phyloP scores from a whole-genome alignment of 2,888 invertebrate genomes.

The Diplazon laetatorius region DNA sequence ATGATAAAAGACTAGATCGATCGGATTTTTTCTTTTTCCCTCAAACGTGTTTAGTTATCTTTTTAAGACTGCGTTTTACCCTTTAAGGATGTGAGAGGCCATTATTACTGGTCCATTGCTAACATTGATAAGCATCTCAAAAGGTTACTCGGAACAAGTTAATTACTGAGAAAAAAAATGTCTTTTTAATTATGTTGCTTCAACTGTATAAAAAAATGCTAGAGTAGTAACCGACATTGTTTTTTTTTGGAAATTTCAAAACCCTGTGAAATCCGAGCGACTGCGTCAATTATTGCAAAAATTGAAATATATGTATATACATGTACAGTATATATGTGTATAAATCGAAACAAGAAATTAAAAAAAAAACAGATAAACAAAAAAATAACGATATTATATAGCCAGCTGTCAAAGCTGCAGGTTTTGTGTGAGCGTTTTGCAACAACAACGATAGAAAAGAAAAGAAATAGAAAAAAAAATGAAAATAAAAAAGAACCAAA shows the following conservation, averaged over 20 bases:
- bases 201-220: neutral
- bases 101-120: neutral
- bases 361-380: conserved; percentile 20
- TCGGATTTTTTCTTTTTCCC: conserved; percentile 19
- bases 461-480: too few species aligned
- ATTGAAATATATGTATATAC: too few species aligned
- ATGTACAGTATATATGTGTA: too few species aligned
- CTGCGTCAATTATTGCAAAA: too few species aligned
- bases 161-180: too few species aligned
- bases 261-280: too few species aligned
- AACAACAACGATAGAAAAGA: conserved; percentile 9
- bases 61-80: conserved; percentile 11
- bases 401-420: conserved; percentile 49
- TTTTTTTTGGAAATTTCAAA: too few species aligned
- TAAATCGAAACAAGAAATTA: too few species aligned
- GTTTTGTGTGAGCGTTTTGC: conserved; percentile 49
- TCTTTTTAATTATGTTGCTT: too few species aligned
- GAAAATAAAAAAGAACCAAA: conserved; percentile 12
- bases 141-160: neutral
- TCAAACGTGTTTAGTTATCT: conserved; percentile 25
- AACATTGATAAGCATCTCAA: neutral
- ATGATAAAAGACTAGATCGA: conserved; percentile 36
- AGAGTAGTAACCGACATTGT: too few species aligned
- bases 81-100: conserved; percentile 21
- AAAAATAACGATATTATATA: conserved; percentile 48